phyloP scores from a whole-genome alignment of 2,797 vertebrate species.

The Argentina silus region DNA sequence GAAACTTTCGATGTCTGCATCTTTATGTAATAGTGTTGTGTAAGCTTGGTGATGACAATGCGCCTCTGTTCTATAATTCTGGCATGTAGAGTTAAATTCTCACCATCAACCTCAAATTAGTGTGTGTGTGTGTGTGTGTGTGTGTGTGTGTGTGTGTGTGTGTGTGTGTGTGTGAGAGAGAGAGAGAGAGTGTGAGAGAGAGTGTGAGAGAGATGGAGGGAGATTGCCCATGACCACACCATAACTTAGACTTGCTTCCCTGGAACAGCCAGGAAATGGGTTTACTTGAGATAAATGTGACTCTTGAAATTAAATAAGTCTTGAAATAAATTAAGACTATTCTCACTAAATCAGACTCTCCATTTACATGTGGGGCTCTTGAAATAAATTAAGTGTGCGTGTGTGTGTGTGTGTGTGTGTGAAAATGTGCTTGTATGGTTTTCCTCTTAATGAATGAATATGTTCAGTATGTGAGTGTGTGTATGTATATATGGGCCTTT shows the following conservation, averaged over 20 bases:
- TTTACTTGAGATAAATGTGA: conserved; percentile 31
- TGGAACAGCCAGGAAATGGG: conserved; percentile 8
- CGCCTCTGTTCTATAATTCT: background rate
- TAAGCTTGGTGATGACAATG: background rate
- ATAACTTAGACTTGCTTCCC: background rate
- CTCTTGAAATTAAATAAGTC: too few species aligned
- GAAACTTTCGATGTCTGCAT: background rate
- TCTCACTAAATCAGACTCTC: too few species aligned
- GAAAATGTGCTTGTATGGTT: too few species aligned
- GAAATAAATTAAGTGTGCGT: too few species aligned
- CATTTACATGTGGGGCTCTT: background rate
- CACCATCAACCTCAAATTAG: background rate
- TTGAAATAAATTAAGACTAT: too few species aligned
- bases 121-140: background rate
- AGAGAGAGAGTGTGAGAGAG: too few species aligned
- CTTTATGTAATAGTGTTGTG: conserved; percentile 13
- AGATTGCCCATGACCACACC: background rate
- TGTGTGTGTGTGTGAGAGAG: conserved; percentile 3
- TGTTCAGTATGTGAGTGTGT: background rate
- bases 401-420: background rate
- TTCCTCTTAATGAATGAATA: background rate
- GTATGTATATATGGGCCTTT: background rate
- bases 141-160: conserved; percentile 11
- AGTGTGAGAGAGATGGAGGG: background rate
- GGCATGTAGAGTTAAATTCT: background rate